Evolutionary conservation across 2,797 vertebrate species (phyloP).

Genomic region (Cossypha niveicapilla): DNA sequence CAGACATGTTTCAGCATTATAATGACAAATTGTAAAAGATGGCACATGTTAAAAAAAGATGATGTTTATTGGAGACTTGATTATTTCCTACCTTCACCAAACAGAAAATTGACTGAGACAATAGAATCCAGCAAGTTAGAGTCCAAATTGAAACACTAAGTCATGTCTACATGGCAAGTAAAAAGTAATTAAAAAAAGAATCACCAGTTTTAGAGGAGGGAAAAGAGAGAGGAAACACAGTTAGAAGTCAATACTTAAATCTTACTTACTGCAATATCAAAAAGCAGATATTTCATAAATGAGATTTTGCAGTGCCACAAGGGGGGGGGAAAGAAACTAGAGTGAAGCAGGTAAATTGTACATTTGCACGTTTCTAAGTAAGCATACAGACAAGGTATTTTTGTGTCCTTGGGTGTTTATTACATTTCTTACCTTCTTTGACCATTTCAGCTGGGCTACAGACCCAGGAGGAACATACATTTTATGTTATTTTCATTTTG

Average conservation of each 20-base stretch:
- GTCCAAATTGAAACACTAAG: constrained; percentile 33
- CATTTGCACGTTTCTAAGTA: not conserved
- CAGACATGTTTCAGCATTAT: constrained; percentile 28
- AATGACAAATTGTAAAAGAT: constrained; percentile 49
- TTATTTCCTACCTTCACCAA: constrained; percentile 47
- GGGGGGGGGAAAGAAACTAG: not conserved
- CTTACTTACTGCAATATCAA: not conserved
- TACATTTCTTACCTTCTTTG: not conserved
- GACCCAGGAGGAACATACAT: not conserved
- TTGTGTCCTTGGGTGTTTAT: not conserved
- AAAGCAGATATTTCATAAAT: constrained; percentile 31
- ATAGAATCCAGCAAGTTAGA: constrained; percentile 2
- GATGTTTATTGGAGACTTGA: constrained; percentile 40
- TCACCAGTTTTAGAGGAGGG: not conserved
- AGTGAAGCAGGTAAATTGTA: not conserved
- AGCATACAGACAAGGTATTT: not conserved
- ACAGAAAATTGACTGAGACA: constrained; percentile 33
- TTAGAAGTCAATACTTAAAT: constrained; percentile 31
- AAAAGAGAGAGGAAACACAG: not conserved
- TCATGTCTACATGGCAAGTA: not conserved
- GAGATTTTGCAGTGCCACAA: not conserved
- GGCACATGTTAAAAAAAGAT: constrained; percentile 18
- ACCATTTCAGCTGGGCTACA: not conserved
- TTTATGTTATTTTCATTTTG: constrained; percentile 1
- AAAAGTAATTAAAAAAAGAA: constrained; percentile 40